Evolutionary conservation across 2,888 invertebrate species (phyloP), one percentile per base, ranked within the genome.

Genomic region (Harmothoe impar): DNA sequence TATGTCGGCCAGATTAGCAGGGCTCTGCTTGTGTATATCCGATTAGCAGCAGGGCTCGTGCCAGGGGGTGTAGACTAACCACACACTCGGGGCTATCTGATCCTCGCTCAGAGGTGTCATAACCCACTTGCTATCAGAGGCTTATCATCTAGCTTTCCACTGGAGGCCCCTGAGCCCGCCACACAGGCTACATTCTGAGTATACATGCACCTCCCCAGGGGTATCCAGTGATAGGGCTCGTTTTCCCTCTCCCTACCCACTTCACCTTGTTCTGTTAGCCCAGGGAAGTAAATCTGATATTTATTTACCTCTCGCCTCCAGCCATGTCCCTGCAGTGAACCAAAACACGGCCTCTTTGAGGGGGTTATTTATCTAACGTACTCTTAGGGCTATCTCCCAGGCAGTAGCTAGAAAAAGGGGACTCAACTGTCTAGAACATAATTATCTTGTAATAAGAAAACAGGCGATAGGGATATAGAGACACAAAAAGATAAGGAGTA

Each of bases 61-160:
- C 72, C 25, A 25, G 15, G 72, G 72, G 31, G 29, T 29, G 20
- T 72, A 23, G 31, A 72, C 72, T 72, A 72, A 72, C 72, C 29
- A 72, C 72, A 72, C 72, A 72, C 72, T 72, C 72, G 31, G 72
- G 29, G 72, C 72, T 72, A 72, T 72, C 72, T 72, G 72, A 72
- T 72, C 72, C 72, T 25, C 15, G 12, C 15, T 25, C 72, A 72
- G 72, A 72, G 72, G 72, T 72, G 72, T 72, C 29, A 25, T 72
- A 72, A 72, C 72, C 72, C 29, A 29, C 72, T 72, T 15, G 15
- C 72, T 72, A 72, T 72, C 72, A 72, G 29, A 25, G 29, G 31
- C 29, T 72, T 72, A 72, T 72, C 72, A 72, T 72, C 25, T 72
- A 29, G 72, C 72, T n/a, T 72, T 29, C 29, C 25, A 25, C 72